Percentiles rank a stretch among this genome's conserved stretches.
Evolutionary conservation across 1,140 invertebrate genomes (phyloP).

Genomic region (Cheumatopsyche charites): DNA sequence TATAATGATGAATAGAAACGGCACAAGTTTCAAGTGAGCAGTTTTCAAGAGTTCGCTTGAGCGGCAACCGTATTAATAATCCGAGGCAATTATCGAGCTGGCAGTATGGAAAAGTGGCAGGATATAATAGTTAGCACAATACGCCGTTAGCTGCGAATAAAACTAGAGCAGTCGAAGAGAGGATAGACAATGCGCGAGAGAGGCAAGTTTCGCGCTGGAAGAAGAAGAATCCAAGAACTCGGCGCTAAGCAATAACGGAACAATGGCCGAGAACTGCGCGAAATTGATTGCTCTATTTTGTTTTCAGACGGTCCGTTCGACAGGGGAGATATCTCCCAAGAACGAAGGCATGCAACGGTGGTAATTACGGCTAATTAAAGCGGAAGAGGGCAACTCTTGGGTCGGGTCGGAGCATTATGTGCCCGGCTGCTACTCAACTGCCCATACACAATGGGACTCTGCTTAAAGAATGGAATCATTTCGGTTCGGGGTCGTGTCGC

Average conservation of each 20-base stretch:
- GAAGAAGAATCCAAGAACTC: no score
- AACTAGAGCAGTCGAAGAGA: not conserved
- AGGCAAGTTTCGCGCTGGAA: not conserved
- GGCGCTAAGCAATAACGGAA: not conserved
- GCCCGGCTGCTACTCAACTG: not conserved
- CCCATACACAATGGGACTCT: not conserved
- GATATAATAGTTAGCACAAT: no score
- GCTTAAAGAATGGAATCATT: not conserved
- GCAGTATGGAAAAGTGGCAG: no score
- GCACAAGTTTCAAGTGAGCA: no score
- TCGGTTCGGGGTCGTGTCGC: not conserved
- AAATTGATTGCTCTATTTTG: slow-evolving; percentile 29
- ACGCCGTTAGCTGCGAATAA: no score
- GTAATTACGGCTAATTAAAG: slow-evolving; percentile 24
- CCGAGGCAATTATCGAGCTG: no score
- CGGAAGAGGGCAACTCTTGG: no score
- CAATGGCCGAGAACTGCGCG: slow-evolving; percentile 12
- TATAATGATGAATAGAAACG: no score
- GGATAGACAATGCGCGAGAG: not conserved
- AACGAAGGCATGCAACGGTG: slow-evolving; percentile 10
- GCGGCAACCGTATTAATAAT: no score
- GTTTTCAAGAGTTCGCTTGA: no score
- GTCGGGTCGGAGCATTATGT: not conserved
- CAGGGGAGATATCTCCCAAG: slow-evolving; percentile 17
- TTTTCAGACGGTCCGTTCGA: slow-evolving; percentile 8